Conservation (phyloP, 2,888 invertebrate genomes). For the Hesperia comma region DNA sequence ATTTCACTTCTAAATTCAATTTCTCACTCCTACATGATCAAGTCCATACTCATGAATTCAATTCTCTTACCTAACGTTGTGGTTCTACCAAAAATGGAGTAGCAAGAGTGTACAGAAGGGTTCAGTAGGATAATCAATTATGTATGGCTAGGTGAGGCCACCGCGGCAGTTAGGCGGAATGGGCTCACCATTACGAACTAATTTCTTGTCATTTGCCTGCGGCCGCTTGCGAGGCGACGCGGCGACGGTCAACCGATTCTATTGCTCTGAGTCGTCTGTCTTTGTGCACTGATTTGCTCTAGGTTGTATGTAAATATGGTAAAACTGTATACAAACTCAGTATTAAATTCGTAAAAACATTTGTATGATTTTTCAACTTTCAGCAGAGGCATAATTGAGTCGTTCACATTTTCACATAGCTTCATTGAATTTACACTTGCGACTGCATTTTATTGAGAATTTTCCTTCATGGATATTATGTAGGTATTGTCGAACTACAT, state of each 20-base stretch:
- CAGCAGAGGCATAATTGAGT: no score
- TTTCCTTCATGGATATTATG: no score
- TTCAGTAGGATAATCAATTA: constrained; percentile 67
- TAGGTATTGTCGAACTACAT: no score
- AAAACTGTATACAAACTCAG: no score
- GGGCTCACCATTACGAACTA: constrained; percentile 81
- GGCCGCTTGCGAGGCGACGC: constrained; percentile 56
- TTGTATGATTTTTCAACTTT: no score
- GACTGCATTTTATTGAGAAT: no score
- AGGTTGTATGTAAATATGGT: background rate
- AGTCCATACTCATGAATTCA: constrained; percentile 13
- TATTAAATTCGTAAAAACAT: no score
- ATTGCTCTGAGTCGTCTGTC: constrained; percentile 41
- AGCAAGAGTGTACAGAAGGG: constrained; percentile 50
- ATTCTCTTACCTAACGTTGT: constrained; percentile 29
- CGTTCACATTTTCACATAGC: no score
- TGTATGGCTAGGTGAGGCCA: constrained; percentile 73
- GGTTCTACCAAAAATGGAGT: constrained; percentile 34
- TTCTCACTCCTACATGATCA: background rate
- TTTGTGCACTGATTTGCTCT: constrained; percentile 37
- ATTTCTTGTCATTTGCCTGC: constrained; percentile 83
- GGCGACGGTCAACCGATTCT: constrained; percentile 70
- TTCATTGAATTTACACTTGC: no score
- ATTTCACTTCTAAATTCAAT: background rate
- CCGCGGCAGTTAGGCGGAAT: constrained; percentile 77